Evolutionary conservation across 2,888 invertebrate genomes (phyloP).

Genomic region (Sphinx pinastri): DNA sequence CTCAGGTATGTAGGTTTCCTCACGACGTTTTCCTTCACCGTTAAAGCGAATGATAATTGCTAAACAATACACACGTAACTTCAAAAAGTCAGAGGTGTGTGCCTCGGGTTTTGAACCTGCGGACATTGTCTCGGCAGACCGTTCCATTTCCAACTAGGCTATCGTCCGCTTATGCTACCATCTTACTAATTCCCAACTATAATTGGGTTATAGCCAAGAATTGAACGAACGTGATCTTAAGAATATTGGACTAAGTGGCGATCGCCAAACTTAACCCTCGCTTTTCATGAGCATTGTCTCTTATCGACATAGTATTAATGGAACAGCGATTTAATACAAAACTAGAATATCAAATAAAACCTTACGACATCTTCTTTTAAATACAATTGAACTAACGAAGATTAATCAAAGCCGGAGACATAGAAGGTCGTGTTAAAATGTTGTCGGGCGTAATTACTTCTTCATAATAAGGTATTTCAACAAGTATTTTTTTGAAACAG

Average conservation of each 20-base stretch:
- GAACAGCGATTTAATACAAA: background rate
- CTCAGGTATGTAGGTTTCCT: too few species aligned
- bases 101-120: too few species aligned
- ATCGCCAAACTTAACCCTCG: background rate
- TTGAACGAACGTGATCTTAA: background rate
- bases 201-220: conserved; percentile 5
- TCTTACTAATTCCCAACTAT: background rate
- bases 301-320: background rate
- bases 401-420: background rate
- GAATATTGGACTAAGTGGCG: background rate
- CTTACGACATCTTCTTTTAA: background rate
- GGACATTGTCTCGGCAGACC: too few species aligned
- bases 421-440: conserved; percentile 1
- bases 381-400: background rate
- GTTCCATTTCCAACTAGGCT: too few species aligned
- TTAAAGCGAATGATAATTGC: too few species aligned
- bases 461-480: conserved; percentile 9
- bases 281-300: background rate
- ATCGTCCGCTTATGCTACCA: too few species aligned
- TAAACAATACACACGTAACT: too few species aligned
- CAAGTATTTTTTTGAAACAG: background rate
- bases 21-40: too few species aligned
- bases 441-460: background rate
- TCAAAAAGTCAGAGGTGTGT: too few species aligned
- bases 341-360: background rate